Conservation (phyloP, 2,113 vertebrate species). For the Gavia stellata region DNA sequence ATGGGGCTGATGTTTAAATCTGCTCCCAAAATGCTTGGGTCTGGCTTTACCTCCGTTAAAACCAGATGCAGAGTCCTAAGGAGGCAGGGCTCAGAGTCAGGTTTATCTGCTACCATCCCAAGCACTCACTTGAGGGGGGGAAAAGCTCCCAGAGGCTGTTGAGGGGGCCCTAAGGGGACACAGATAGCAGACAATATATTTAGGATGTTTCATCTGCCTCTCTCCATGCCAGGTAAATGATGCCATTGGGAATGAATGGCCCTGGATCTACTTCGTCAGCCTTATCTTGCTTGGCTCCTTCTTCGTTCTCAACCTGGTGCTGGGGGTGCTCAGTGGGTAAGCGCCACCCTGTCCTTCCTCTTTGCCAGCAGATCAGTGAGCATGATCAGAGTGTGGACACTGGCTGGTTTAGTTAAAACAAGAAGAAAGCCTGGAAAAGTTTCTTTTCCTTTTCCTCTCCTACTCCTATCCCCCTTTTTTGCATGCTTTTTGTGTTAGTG, state of each 20-base stretch:
- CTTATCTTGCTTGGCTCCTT: conserved; percentile 95
- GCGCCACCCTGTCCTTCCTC: not conserved
- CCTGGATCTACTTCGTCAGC: conserved; percentile 95
- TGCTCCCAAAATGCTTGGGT: not conserved
- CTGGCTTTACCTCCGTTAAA: not conserved
- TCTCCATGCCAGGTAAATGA: conserved; percentile 87
- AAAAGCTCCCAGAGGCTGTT: not conserved
- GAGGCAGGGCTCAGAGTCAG: not conserved
- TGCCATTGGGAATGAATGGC: conserved; percentile 95
- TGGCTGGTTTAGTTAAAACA: not conserved
- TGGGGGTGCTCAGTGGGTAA: conserved; percentile 96
- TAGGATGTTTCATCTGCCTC: not conserved
- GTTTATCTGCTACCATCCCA: not conserved
- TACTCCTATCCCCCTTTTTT: not conserved
- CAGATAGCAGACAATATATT: not conserved
- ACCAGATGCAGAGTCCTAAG: not conserved
- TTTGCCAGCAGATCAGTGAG: not conserved
- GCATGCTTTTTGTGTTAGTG: not conserved
- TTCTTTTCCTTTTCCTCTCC: not conserved
- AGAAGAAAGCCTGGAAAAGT: not conserved
- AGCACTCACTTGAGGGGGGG: not conserved
- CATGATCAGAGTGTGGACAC: not conserved
- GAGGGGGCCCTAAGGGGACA: not conserved
- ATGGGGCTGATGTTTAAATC: not conserved
- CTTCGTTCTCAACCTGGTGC: conserved; percentile 94